Percentiles rank a stretch among this genome's conserved stretches.
phyloP scores from a whole-genome alignment of 1,140 invertebrate genomes.

The Microvelia longipes region DNA sequence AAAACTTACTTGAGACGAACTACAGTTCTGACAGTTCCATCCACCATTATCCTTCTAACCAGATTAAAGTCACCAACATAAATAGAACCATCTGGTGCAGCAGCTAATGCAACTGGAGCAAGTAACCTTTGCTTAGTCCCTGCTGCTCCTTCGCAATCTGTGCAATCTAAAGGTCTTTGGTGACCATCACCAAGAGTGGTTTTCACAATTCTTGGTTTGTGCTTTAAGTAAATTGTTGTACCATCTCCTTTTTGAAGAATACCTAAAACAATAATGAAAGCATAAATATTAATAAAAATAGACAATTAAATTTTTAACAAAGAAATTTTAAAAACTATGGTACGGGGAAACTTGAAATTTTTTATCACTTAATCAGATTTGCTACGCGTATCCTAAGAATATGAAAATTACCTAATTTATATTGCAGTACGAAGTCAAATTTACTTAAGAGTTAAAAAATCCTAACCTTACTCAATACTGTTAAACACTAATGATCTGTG shows the following conservation, averaged over 20 bases:
- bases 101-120: conserved; percentile 78
- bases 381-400: too few species aligned
- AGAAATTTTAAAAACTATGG: too few species aligned
- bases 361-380: too few species aligned
- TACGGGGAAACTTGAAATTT: too few species aligned
- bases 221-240: conserved; percentile 86
- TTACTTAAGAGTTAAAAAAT: too few species aligned
- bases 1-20: conserved; percentile 73
- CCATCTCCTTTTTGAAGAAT: conserved; percentile 96
- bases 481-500: too few species aligned
- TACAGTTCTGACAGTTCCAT: conserved; percentile 72
- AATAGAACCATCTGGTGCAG: conserved; percentile 81
- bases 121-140: conserved; percentile 59
- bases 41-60: conserved; percentile 73
- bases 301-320: too few species aligned
- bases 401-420: too few species aligned
- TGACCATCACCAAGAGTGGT: conserved; percentile 88
- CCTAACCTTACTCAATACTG: too few species aligned
- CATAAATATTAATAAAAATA: neutral
- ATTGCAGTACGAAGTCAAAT: too few species aligned
- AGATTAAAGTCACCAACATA: conserved; percentile 94
- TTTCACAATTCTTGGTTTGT: conserved; percentile 76
- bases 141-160: conserved; percentile 64
- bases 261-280: conserved; percentile 34
- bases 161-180: conserved; percentile 65